A percentile compares a stretch with the other conserved stretches of the same genome.
Conservation (phyloP, 2,113 vertebrate genomes). For the Podarcis cretensis region DNA sequence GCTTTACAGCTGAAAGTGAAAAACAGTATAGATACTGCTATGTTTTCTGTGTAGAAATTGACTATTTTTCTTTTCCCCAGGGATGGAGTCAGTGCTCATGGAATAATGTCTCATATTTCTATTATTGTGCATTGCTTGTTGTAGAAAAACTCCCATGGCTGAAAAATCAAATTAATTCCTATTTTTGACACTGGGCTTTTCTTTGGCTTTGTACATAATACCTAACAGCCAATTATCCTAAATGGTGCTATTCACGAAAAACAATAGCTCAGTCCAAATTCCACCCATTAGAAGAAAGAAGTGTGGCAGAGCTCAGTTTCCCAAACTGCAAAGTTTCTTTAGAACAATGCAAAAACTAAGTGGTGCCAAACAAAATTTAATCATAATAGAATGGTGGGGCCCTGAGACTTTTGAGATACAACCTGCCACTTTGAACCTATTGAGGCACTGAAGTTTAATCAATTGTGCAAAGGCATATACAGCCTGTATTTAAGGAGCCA, state of each 20-base stretch:
- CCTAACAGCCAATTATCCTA: conserved; percentile 16
- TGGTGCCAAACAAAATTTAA: conserved; percentile 16
- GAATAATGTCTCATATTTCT: background rate
- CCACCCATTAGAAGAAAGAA: conserved; percentile 37
- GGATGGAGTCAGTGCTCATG: background rate
- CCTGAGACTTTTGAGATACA: background rate
- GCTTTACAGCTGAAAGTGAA: background rate
- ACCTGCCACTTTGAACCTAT: background rate
- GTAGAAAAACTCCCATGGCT: background rate
- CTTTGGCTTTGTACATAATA: conserved; percentile 16
- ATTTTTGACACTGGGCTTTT: conserved; percentile 14
- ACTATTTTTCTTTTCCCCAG: background rate
- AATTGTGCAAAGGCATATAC: background rate
- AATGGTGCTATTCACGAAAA: conserved; percentile 32
- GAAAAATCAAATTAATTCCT: conserved; percentile 20
- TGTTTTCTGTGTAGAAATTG: background rate
- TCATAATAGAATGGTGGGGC: conserved; percentile 17
- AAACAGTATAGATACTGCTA: background rate
- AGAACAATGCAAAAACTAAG: conserved; percentile 2
- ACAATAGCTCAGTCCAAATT: background rate
- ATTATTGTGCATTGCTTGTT: background rate
- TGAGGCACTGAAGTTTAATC: conserved; percentile 23
- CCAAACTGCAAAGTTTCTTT: background rate
- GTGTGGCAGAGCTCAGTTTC: conserved; percentile 17
- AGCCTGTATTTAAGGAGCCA: background rate